phyloP scores from a whole-genome alignment of 30 jellyfish, hydroid and myxozoan species.

The Sanderia malayensis region DNA sequence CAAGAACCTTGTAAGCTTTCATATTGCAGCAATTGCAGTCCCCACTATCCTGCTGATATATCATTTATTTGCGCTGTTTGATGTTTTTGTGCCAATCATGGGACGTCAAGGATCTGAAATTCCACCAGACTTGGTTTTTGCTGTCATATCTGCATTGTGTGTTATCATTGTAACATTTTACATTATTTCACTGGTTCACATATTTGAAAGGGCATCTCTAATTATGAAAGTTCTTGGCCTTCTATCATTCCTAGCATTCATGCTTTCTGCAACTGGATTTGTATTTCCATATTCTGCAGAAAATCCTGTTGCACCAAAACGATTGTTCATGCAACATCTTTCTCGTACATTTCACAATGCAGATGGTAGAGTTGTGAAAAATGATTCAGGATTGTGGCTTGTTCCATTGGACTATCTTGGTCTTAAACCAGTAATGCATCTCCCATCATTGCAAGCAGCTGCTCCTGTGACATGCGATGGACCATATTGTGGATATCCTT shows the following conservation, averaged over 20 bases:
- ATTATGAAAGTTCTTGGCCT: slow-evolving; percentile 18
- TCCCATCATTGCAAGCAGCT: slow-evolving; percentile 53
- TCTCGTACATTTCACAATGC: slow-evolving; percentile 74
- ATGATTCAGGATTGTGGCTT: slow-evolving; percentile 94
- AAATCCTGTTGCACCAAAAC: slow-evolving; percentile 84
- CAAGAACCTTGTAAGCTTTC: slow-evolving; percentile 35
- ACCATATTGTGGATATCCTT: slow-evolving; percentile 87
- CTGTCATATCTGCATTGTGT: slow-evolving; percentile 38
- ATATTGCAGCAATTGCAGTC: slow-evolving; percentile 42
- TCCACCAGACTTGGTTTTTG: slow-evolving; percentile 81
- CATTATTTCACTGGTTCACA: slow-evolving; percentile 43
- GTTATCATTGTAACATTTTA: slow-evolving; percentile 39
- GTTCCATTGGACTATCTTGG: slow-evolving; percentile 87
- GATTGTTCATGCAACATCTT: slow-evolving; percentile 79
- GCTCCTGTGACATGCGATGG: slow-evolving; percentile 77
- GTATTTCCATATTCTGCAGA: slow-evolving; percentile 72
- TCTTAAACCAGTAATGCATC: slow-evolving; percentile 49
- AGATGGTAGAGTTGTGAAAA: slow-evolving; percentile 63
- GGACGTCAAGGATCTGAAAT: slow-evolving; percentile 91
- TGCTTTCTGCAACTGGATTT: slow-evolving; percentile 51
- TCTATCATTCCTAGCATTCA: slow-evolving; percentile 42
- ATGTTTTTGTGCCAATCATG: slow-evolving; percentile 82
- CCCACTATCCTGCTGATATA: slow-evolving; percentile 59
- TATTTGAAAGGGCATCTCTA: slow-evolving; percentile 4
- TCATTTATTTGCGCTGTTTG: slow-evolving; percentile 50